Percentiles rank a stretch among this genome's conserved stretches.
phyloP scores from a whole-genome alignment of 2,113 vertebrate genomes.

The Oophaga pumilio region DNA sequence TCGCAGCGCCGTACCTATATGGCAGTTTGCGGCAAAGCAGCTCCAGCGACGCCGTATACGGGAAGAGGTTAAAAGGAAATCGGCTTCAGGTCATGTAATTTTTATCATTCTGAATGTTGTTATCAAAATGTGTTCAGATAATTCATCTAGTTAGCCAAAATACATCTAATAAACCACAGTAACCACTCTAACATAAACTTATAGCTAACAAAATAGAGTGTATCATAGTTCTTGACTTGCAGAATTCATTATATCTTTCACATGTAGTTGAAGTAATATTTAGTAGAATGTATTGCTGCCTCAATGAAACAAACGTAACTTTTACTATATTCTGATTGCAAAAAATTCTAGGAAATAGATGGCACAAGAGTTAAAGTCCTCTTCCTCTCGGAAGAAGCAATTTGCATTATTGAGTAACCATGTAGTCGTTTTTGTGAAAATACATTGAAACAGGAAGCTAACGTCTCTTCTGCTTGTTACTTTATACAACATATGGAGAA shows the following conservation, averaged over 20 bases:
- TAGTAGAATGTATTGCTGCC: neutral
- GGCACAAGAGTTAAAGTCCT: no score
- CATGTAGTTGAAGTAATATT: neutral
- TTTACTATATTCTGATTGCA: constrained; percentile 14
- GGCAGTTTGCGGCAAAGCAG: no score
- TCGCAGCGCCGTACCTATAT: no score
- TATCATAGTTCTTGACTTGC: neutral
- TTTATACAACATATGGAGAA: neutral
- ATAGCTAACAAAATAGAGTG: neutral
- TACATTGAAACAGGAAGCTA: neutral
- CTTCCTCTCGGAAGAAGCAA: no score
- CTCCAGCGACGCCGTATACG: no score
- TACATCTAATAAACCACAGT: neutral
- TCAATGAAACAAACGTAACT: neutral
- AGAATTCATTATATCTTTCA: neutral
- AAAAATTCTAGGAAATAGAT: neutral
- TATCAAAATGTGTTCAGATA: neutral
- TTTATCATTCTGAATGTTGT: neutral
- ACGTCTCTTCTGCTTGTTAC: neutral
- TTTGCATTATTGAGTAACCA: neutral
- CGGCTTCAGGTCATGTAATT: neutral
- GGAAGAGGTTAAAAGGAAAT: neutral
- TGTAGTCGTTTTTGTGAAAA: neutral
- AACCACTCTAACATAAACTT: neutral
- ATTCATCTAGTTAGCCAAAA: neutral